These are phyloP conservation scores for Galerucella pusilla DNA, from an alignment of 2,888 invertebrate species.

Conservation along the genomic window DNA sequence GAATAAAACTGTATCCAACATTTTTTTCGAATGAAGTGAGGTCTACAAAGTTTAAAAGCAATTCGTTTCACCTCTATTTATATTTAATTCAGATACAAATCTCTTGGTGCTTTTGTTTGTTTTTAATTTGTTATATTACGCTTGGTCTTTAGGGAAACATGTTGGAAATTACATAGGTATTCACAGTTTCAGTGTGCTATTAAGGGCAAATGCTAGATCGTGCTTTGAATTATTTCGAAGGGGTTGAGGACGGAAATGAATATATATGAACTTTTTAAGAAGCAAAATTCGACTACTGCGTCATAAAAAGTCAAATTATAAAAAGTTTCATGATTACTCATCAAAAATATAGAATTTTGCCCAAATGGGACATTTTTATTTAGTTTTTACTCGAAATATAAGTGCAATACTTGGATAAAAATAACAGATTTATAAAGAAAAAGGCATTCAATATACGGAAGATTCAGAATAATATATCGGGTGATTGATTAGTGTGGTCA, in stretches of 20 bases:
- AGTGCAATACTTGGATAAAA: neutral
- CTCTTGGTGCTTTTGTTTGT: neutral
- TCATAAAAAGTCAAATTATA: neutral
- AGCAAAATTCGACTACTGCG: neutral
- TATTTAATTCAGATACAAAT: neutral
- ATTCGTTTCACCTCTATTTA: neutral
- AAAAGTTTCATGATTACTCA: neutral
- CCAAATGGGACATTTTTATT: neutral
- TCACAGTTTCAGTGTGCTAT: slow-evolving; percentile 2
- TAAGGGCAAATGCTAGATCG: neutral
- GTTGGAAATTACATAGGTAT: slow-evolving; percentile 3
- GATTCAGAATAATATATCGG: no score
- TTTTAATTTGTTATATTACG: slow-evolving; percentile 5
- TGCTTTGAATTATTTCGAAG: neutral
- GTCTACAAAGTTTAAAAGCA: neutral
- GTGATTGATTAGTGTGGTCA: no score
- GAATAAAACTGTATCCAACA: neutral
- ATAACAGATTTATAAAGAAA: neutral
- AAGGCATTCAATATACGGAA: no score
- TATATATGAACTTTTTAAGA: neutral
- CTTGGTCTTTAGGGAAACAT: neutral
- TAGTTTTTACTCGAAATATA: neutral
- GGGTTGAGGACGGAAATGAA: slow-evolving; percentile 1
- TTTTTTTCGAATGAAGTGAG: neutral
- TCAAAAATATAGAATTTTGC: neutral